phyloP scores from a whole-genome alignment of 2,888 invertebrate genomes.

The Brenthis hecate region DNA sequence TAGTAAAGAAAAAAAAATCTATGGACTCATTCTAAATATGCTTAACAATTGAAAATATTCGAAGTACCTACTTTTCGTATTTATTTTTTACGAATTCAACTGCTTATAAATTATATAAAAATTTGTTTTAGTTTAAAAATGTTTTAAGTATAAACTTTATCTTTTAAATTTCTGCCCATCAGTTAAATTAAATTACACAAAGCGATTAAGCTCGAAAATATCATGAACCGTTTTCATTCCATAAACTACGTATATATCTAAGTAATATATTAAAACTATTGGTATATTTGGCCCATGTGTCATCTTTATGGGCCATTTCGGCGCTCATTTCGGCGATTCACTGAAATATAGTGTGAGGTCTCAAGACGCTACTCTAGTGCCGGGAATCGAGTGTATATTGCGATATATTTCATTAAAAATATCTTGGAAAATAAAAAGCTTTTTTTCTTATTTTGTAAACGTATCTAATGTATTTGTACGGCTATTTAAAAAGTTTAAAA shows the following conservation, averaged over 20 bases:
- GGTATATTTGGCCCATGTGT: conserved; percentile 63
- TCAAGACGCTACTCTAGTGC: conserved; percentile 42
- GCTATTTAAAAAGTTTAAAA: neutral
- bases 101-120: no score
- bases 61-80: no score
- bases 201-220: conserved; percentile 17
- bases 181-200: conserved; percentile 31
- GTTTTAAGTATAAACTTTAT: neutral
- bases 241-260: conserved; percentile 32
- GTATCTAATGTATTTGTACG: neutral
- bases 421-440: conserved; percentile 1
- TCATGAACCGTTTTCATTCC: conserved; percentile 25
- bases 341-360: conserved; percentile 60
- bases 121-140: neutral
- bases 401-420: conserved; percentile 32
- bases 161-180: conserved; percentile 11
- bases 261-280: conserved; percentile 65
- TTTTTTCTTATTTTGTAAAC: neutral
- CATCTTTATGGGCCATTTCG: conserved; percentile 77
- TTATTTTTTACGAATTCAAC: no score
- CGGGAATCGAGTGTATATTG: conserved; percentile 28
- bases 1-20: no score
- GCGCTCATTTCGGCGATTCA: conserved; percentile 71
- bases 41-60: no score
- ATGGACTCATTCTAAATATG: no score